These are phyloP conservation scores for Monopterus albus DNA, from an alignment of 2,113 vertebrate genomes.

Conservation along the genomic window DNA sequence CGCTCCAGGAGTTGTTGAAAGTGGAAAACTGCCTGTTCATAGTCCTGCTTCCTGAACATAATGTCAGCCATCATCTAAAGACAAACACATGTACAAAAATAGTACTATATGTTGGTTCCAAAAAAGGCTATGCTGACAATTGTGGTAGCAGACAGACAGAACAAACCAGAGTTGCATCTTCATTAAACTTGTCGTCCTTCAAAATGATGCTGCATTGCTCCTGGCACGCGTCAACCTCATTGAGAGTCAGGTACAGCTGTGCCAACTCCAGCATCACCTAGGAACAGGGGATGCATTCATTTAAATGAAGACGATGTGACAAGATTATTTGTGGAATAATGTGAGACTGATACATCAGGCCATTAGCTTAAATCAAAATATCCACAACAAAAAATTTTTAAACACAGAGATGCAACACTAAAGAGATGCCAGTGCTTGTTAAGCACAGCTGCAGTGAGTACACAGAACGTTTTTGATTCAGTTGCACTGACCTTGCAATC, in stretches of 20 bases:
- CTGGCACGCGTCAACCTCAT: slow-evolving; percentile 89
- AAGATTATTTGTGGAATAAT: slow-evolving; percentile 8
- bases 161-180: slow-evolving; percentile 90
- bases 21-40: slow-evolving; percentile 94
- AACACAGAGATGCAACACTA: slow-evolving; percentile 34
- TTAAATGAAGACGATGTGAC: slow-evolving; percentile 15
- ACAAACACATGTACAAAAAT: slow-evolving; percentile 31
- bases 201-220: slow-evolving; percentile 90
- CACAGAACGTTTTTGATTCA: slow-evolving; percentile 73
- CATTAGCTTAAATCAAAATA: not conserved
- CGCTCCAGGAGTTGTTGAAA: slow-evolving; percentile 94
- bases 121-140: not conserved
- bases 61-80: slow-evolving; percentile 95
- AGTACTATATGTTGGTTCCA: not conserved
- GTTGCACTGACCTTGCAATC: slow-evolving; percentile 92
- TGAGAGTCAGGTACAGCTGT: slow-evolving; percentile 89
- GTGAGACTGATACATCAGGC: not conserved
- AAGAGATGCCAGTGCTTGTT: slow-evolving; percentile 41
- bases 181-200: slow-evolving; percentile 91
- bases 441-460: slow-evolving; percentile 70
- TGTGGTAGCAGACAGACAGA: not conserved
- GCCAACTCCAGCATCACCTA: slow-evolving; percentile 96
- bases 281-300: slow-evolving; percentile 18
- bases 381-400: slow-evolving; percentile 14
- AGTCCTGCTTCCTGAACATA: slow-evolving; percentile 97